These are phyloP conservation scores for Synodontis membranacea DNA, from an alignment of 2,113 vertebrate species.

Conservation along the genomic window DNA sequence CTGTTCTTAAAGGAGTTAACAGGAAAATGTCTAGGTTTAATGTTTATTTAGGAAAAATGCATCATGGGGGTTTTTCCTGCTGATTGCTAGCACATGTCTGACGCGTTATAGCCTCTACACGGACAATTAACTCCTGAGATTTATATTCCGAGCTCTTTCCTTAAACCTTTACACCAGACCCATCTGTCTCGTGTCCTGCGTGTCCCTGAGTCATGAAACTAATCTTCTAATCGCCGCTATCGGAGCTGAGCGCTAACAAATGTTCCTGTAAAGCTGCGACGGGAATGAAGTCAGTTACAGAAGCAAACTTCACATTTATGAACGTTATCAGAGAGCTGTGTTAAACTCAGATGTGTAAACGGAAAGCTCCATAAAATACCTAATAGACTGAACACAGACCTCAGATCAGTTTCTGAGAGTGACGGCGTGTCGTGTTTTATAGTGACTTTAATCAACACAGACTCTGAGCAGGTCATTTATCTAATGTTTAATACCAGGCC, in stretches of 20 bases:
- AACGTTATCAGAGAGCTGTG: background rate
- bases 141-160: background rate
- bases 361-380: background rate
- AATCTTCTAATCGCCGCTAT: background rate
- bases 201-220: background rate
- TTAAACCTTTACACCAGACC: background rate
- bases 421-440: background rate
- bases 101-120: background rate
- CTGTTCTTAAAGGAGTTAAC: background rate
- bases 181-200: background rate
- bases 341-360: background rate
- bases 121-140: background rate
- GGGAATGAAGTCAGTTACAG: background rate
- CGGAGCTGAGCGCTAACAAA: background rate
- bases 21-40: background rate
- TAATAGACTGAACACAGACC: background rate
- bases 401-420: too few relatives aligned
- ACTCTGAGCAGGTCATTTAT: background rate
- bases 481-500: too few relatives aligned
- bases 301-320: background rate
- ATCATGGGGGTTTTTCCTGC: background rate
- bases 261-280: background rate
- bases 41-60: background rate
- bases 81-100: constrained; percentile 11
- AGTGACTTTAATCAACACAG: background rate